phyloP scores from a whole-genome alignment of 1,140 invertebrate genomes.

The Ceratina calcarata region DNA sequence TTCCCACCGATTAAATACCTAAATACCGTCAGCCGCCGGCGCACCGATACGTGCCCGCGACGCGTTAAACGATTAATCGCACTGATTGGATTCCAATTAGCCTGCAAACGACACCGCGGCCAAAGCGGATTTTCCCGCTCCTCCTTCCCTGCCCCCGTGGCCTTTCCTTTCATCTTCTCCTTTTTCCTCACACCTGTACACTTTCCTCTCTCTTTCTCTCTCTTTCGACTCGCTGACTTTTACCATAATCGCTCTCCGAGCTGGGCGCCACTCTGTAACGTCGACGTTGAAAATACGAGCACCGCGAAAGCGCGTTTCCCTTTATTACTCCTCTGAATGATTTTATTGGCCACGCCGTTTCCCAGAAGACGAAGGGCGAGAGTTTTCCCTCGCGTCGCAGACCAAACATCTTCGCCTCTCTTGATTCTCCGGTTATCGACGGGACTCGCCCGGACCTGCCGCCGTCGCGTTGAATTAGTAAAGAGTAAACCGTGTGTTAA shows the following conservation, averaged over 20 bases:
- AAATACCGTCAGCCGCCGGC: conserved; percentile 66
- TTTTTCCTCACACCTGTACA: background rate
- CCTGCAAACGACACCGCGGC: conserved; percentile 68
- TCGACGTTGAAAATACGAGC: conserved; percentile 14
- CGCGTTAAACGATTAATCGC: conserved; percentile 76
- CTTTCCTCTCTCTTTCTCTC: background rate
- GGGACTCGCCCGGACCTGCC: conserved; percentile 30
- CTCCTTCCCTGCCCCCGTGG: background rate
- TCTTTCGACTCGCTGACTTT: background rate
- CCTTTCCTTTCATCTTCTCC: background rate
- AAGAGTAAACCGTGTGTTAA: conserved; percentile 56
- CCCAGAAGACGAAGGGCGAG: background rate
- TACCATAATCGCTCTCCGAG: background rate
- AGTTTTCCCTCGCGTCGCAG: background rate
- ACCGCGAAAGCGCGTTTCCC: conserved; percentile 37
- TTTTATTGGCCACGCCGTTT: conserved; percentile 47
- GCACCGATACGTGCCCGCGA: conserved; percentile 51
- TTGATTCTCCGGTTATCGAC: conserved; percentile 28
- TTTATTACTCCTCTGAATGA: conserved; percentile 29
- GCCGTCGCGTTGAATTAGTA: conserved; percentile 66
- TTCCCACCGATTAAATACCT: conserved; percentile 71
- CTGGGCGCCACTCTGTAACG: background rate
- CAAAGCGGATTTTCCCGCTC: conserved; percentile 41
- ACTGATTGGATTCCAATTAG: conserved; percentile 78
- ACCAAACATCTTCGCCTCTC: background rate